Percentiles rank a stretch among this genome's conserved stretches.
Conservation (phyloP, 1,140 invertebrate genomes). For the Aphelenchoides fujianensis region DNA sequence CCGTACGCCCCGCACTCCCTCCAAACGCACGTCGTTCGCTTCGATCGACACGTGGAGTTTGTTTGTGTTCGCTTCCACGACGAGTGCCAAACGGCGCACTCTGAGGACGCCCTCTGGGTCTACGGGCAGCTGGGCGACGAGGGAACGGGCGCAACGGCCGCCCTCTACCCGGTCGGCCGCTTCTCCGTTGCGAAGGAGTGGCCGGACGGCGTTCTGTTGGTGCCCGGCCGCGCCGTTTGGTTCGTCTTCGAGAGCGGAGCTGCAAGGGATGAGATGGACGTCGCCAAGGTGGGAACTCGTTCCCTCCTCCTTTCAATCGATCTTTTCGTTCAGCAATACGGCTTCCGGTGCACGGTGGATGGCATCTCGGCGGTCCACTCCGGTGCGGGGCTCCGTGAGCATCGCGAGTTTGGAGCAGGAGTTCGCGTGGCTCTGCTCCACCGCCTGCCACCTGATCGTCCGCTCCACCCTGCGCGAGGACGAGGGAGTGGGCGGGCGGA, state of each 20-base stretch:
- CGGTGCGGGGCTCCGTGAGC: background rate
- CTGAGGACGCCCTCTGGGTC: slow-evolving; percentile 84
- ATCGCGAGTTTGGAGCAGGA: slow-evolving; percentile 49
- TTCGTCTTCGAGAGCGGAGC: slow-evolving; percentile 45
- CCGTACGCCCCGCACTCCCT: slow-evolving; percentile 85
- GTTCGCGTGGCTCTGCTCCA: slow-evolving; percentile 54
- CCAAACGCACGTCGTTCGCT: slow-evolving; percentile 77
- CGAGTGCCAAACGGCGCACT: slow-evolving; percentile 83
- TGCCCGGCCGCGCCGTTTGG: slow-evolving; percentile 71
- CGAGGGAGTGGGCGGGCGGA: background rate
- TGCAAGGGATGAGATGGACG: slow-evolving; percentile 27
- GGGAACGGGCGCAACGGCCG: slow-evolving; percentile 37
- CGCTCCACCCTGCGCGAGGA: slow-evolving; percentile 24
- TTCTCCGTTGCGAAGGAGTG: slow-evolving; percentile 75
- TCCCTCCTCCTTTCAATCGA: slow-evolving; percentile 10
- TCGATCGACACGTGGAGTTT: slow-evolving; percentile 83
- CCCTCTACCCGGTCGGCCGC: slow-evolving; percentile 72
- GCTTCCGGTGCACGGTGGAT: slow-evolving; percentile 56
- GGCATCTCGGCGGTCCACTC: slow-evolving; percentile 29
- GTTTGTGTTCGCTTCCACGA: slow-evolving; percentile 87
- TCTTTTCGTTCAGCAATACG: slow-evolving; percentile 40
- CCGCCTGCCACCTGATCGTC: slow-evolving; percentile 49
- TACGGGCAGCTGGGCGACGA: slow-evolving; percentile 63
- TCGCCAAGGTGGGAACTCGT: slow-evolving; percentile 22
- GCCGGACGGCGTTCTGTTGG: slow-evolving; percentile 78